Conservation (phyloP, 2,113 vertebrate species). For the Dipodomys stephensi region DNA sequence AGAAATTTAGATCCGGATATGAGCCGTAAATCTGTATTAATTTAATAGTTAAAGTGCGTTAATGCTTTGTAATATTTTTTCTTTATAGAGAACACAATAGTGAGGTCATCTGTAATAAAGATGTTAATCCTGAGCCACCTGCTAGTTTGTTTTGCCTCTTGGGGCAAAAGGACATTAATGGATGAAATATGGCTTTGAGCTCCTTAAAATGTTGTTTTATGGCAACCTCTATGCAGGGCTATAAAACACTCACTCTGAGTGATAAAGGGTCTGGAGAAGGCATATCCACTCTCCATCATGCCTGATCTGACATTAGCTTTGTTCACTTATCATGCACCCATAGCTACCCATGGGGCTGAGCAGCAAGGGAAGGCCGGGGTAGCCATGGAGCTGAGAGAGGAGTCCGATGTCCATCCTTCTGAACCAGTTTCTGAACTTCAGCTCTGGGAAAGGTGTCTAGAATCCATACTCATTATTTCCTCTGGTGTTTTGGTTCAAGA, state of each 20-base stretch:
- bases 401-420: not conserved
- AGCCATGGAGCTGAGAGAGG: not conserved
- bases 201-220: slow-evolving; percentile 89
- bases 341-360: slow-evolving; percentile 1
- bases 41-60: slow-evolving; percentile 88
- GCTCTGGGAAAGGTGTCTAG: not conserved
- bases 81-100: slow-evolving; percentile 92
- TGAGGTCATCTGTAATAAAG: slow-evolving; percentile 93
- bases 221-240: slow-evolving; percentile 87
- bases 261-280: slow-evolving; percentile 86
- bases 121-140: slow-evolving; percentile 88
- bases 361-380: not conserved
- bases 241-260: slow-evolving; percentile 89
- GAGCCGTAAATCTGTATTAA: slow-evolving; percentile 88
- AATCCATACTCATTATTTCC: not conserved
- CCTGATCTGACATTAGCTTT: slow-evolving; percentile 75
- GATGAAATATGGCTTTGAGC: slow-evolving; percentile 87
- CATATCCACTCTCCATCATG: slow-evolving; percentile 80
- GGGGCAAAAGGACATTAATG: slow-evolving; percentile 87
- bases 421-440: not conserved
- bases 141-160: slow-evolving; percentile 87
- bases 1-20: slow-evolving; percentile 87
- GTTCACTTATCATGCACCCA: slow-evolving; percentile 70
- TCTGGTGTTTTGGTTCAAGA: not conserved
- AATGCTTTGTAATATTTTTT: slow-evolving; percentile 92